Evolutionary conservation across 2,797 vertebrate species (phyloP).

Genomic region (Notolepis coatsorum): DNA sequence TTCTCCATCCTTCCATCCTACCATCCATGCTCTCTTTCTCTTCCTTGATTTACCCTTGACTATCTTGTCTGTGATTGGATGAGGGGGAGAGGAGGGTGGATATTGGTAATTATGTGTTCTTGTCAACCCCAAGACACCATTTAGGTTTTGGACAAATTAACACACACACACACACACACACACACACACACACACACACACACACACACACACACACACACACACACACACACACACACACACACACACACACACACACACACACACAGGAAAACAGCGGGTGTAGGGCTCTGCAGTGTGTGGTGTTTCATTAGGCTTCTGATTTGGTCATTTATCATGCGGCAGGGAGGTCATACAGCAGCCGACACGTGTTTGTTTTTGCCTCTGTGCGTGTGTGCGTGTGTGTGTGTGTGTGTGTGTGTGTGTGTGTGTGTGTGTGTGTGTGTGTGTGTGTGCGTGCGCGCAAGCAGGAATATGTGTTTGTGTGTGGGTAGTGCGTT

Average conservation of each 20-base stretch:
- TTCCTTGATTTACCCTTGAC: no score
- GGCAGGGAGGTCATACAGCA: constrained; percentile 53
- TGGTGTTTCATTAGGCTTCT: constrained; percentile 63
- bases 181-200: neutral
- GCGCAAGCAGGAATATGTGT: no score
- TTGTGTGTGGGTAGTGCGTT: no score
- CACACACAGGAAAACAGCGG: neutral
- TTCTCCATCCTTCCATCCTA: neutral
- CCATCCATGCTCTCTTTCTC: neutral
- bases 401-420: constrained; percentile 28
- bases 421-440: neutral
- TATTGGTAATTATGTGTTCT: constrained; percentile 63
- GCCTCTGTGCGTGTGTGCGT: constrained; percentile 13
- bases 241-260: neutral
- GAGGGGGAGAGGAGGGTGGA: constrained; percentile 35
- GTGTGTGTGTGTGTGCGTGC: neutral
- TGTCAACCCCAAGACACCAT: constrained; percentile 58
- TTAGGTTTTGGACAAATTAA: constrained; percentile 39
- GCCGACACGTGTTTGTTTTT: constrained; percentile 53
- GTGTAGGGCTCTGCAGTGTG: neutral
- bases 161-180: neutral
- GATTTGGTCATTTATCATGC: constrained; percentile 75
- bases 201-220: neutral
- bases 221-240: constrained; percentile 19
- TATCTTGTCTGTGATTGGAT: constrained; percentile 45